These are phyloP conservation scores for Hylia prasina DNA, from an alignment of 2,113 vertebrate genomes.

Conservation along the genomic window DNA sequence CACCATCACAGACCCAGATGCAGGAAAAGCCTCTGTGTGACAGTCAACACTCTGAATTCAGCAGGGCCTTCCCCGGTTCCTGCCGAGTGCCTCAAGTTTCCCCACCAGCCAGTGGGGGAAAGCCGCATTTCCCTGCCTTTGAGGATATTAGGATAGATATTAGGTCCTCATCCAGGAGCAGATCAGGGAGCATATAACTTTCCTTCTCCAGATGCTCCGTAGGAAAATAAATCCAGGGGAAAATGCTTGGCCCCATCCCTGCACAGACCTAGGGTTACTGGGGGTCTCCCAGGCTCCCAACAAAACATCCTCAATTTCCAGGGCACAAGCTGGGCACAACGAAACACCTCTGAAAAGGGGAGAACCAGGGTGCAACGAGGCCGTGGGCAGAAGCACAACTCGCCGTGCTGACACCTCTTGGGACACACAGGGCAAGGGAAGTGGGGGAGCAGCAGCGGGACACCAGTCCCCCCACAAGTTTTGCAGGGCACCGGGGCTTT, in stretches of 20 bases:
- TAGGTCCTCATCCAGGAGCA: fast-evolving
- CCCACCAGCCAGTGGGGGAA: fast-evolving
- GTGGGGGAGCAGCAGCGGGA: neutral
- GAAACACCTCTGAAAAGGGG: neutral
- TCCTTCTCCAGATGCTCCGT: neutral
- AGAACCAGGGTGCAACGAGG: fast-evolving
- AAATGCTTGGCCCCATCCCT: fast-evolving
- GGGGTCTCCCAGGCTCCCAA: neutral
- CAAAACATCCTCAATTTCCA: neutral
- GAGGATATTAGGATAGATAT: neutral
- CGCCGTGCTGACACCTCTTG: fast-evolving
- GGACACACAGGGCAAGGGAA: neutral
- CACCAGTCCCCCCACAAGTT: neutral
- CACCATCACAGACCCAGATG: neutral
- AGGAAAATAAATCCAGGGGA: neutral
- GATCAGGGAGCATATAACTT: neutral
- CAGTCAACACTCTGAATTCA: neutral
- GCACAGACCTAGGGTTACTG: fast-evolving
- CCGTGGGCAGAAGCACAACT: neutral
- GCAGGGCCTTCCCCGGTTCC: neutral
- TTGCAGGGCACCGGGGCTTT: neutral
- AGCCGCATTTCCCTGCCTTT: neutral
- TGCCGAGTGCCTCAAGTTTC: neutral
- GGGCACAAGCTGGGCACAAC: neutral
- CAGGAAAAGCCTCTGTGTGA: neutral